Evolutionary conservation across 2,113 vertebrate species (phyloP), one percentile per base, ranked within the genome.

Genomic region (Trematomus loennbergii): DNA sequence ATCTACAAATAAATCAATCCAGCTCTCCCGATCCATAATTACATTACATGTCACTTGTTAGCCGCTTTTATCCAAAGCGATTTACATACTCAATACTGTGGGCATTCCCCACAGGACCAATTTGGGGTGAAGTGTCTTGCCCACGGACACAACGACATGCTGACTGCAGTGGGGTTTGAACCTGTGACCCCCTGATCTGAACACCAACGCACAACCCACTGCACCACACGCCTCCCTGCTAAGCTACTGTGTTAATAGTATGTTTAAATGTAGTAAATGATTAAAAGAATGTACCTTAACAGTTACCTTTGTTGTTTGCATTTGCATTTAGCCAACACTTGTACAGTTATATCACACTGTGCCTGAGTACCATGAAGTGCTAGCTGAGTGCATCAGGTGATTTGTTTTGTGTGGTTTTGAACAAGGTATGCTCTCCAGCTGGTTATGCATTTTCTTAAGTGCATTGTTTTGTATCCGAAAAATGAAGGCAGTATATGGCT

Each of bases 391-490:
- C 17, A 36, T 53, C 33, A 11, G 49, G 9, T 67, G 20, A 36
- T 66, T 80, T 77, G n/a, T 63, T 58, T 59, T 33, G 6, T 43
- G 15, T 57, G 12, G 62, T 60, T 73, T 20, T 82, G 66, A 59
- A 75, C n/a, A 25, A 25, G 20, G 20, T 22, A 3, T 36, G 2
- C 65, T 49, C 55, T 78, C 52, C 25, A n/a, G 22, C 62, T 76
- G 61, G 66, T 79, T 79, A 60, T 33, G 66, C 85, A 78, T 57
- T 49, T 53, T 11, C 36, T 20, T 57, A 50, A 81, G 40, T 79
- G 66, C 45, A 86, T 88, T 79, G 68, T 79, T 84, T 87, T 80
- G 61, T 75, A 68, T 75, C 75, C 62, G 72, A 66, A 82, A 84
- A 69, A 68, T 82, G 64, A 69, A 68, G 36, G 57, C 18, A 75